Conservation (phyloP, 2,113 vertebrate genomes). For the Carassius carassius region DNA sequence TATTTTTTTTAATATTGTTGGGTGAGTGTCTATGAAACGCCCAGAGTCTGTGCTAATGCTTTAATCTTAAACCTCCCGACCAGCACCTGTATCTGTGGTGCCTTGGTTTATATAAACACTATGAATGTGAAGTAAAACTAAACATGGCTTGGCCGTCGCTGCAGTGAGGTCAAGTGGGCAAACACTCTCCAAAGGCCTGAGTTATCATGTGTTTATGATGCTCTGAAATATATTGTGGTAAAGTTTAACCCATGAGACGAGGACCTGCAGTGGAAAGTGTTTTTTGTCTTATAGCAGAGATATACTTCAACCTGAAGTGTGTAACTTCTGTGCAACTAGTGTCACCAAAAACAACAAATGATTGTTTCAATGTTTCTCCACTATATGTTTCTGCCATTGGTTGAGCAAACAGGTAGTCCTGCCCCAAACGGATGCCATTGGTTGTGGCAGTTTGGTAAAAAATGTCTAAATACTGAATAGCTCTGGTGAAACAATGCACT, state of each 20-base stretch:
- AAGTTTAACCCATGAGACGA: background rate
- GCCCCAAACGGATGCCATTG: background rate
- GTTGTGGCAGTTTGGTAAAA: background rate
- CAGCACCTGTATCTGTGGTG: conserved; percentile 17
- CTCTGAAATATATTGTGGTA: background rate
- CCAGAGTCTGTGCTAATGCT: conserved; percentile 5
- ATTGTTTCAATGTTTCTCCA: no score
- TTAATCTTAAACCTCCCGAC: conserved; percentile 10
- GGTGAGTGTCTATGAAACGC: background rate
- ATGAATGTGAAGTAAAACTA: background rate
- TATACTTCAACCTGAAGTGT: background rate
- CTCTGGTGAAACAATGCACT: no score
- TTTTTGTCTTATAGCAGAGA: background rate
- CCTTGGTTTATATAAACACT: background rate
- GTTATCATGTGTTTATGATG: conserved; percentile 4
- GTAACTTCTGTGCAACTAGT: background rate
- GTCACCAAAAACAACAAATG: background rate
- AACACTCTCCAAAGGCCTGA: background rate
- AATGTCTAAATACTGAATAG: no score
- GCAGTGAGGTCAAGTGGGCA: background rate
- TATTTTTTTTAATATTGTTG: conserved; percentile 1
- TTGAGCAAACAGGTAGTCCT: background rate
- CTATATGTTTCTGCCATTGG: background rate
- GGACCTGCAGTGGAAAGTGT: background rate
- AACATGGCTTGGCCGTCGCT: background rate